Percentiles rank a stretch among this genome's conserved stretches.
phyloP scores from a whole-genome alignment of 2,888 invertebrate species.

The Euproctis similis region DNA sequence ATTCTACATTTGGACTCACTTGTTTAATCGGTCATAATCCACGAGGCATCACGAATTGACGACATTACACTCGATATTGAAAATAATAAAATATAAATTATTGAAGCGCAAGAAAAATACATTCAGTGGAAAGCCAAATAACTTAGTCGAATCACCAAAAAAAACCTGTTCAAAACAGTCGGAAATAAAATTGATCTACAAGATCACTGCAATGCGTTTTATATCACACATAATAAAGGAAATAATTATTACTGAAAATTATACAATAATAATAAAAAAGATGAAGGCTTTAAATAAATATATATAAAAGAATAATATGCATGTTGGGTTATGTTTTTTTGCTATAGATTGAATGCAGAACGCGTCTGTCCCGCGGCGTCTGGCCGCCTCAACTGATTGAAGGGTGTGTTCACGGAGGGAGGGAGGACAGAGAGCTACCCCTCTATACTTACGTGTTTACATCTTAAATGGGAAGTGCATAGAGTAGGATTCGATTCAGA shows the following conservation, averaged over 20 bases:
- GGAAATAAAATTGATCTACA: constrained; percentile 8
- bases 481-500: constrained; percentile 33
- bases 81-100: constrained; percentile 15
- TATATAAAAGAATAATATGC: constrained; percentile 15
- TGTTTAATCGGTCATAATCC: constrained; percentile 30
- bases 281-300: constrained; percentile 5
- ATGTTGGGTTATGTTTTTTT: constrained; percentile 21
- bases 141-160: constrained; percentile 5
- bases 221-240: constrained; percentile 6
- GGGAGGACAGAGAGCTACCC: constrained; percentile 30
- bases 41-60: constrained; percentile 35
- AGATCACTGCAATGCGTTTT: constrained; percentile 24
- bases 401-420: constrained; percentile 33
- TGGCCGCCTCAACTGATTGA: constrained; percentile 56
- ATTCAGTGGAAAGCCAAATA: too few relatives aligned
- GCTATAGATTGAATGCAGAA: constrained; percentile 15
- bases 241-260: constrained; percentile 1
- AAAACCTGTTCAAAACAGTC: constrained; percentile 17
- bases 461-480: constrained; percentile 63
- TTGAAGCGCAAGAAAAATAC: too few relatives aligned
- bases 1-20: constrained; percentile 36
- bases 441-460: constrained; percentile 68
- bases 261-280: neutral
- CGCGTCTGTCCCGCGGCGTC: constrained; percentile 49
- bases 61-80: constrained; percentile 14